Percentiles rank a stretch among this genome's conserved stretches.
Conservation (phyloP, 1,140 invertebrate species). For the Atta texana region DNA sequence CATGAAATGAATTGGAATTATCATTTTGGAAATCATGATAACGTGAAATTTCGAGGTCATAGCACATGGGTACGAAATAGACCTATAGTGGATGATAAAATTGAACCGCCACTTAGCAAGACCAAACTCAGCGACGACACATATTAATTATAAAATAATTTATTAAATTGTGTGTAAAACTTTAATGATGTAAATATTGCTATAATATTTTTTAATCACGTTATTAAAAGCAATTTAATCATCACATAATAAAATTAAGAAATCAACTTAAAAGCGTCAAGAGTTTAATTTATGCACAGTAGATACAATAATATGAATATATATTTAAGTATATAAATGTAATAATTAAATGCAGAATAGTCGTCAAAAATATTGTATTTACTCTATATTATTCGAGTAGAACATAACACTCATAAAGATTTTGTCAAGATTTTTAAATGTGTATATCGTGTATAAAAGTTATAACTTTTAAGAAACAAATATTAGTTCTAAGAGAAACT, state of each 20-base stretch:
- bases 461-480: not conserved
- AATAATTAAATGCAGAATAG: slow-evolving; percentile 39
- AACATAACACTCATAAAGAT: not conserved
- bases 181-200: not conserved
- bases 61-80: not conserved
- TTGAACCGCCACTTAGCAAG: slow-evolving; percentile 75
- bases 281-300: slow-evolving; percentile 40
- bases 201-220: not conserved
- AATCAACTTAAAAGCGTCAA: slow-evolving; percentile 45
- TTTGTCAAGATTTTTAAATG: not conserved
- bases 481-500: slow-evolving; percentile 15
- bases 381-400: slow-evolving; percentile 4
- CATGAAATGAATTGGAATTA: slow-evolving; percentile 8
- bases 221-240: not conserved
- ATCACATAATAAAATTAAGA: slow-evolving; percentile 26
- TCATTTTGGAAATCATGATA: not conserved
- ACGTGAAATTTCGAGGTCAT: slow-evolving; percentile 13
- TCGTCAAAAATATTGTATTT: not conserved
- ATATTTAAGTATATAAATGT: slow-evolving; percentile 40
- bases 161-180: not conserved
- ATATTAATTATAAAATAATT: not conserved
- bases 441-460: slow-evolving; percentile 5
- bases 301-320: slow-evolving; percentile 5
- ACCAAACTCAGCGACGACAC: slow-evolving; percentile 46
- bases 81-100: slow-evolving; percentile 75